These are phyloP conservation scores for Malaclemys terrapin DNA, from an alignment of 2,113 vertebrate genomes.

Conservation along the genomic window DNA sequence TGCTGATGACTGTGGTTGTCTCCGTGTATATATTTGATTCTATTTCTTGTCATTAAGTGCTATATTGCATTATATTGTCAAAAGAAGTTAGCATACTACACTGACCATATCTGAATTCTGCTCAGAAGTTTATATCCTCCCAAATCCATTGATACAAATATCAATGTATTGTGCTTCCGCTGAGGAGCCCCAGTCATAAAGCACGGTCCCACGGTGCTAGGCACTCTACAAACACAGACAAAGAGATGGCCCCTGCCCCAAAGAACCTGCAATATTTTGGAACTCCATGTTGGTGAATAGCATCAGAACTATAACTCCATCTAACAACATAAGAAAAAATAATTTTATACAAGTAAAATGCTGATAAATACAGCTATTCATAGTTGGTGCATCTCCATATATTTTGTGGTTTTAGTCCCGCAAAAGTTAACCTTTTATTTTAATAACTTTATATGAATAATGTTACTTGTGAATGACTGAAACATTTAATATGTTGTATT, in stretches of 20 bases:
- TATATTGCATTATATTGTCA: background rate
- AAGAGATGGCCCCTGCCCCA: background rate
- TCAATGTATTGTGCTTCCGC: background rate
- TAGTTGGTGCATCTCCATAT: background rate
- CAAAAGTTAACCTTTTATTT: background rate
- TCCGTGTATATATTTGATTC: background rate
- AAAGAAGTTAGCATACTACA: background rate
- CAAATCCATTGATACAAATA: background rate
- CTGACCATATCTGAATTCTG: background rate
- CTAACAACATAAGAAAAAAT: background rate
- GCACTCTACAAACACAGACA: background rate
- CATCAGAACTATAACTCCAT: background rate
- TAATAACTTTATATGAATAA: background rate
- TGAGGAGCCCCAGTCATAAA: background rate
- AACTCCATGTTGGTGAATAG: background rate
- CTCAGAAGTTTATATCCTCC: background rate
- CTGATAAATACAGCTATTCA: background rate
- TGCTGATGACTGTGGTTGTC: background rate
- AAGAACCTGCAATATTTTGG: background rate
- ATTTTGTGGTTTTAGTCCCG: background rate
- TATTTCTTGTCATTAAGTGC: background rate
- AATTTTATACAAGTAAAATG: background rate
- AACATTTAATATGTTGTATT: background rate
- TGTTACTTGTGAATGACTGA: background rate
- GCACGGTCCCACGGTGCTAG: background rate